Conservation (phyloP, 2,888 invertebrate genomes). For the Leptinotarsa rubiginosa region DNA sequence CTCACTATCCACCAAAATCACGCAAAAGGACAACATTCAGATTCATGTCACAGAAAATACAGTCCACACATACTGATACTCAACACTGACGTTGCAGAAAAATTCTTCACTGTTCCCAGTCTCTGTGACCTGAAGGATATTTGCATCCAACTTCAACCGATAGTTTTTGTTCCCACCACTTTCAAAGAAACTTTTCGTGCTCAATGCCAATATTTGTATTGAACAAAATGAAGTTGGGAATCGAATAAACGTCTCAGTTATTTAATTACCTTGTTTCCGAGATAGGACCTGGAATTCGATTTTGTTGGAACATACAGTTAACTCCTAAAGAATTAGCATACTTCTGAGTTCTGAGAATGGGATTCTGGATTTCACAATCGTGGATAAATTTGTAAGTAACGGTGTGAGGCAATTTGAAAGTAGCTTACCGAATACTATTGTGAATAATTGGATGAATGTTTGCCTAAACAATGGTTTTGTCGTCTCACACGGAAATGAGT, state of each 20-base stretch:
- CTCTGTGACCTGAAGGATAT: too few relatives aligned
- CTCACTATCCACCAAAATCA: too few relatives aligned
- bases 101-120: too few relatives aligned
- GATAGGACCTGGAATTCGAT: neutral
- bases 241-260: slow-evolving; percentile 6
- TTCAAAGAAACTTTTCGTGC: neutral
- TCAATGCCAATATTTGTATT: slow-evolving; percentile 13
- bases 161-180: neutral
- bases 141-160: neutral
- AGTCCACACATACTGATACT: too few relatives aligned
- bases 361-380: neutral
- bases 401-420: too few relatives aligned
- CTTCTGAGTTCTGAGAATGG: neutral
- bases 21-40: too few relatives aligned
- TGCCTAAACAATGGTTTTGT: too few relatives aligned
- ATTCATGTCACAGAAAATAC: too few relatives aligned
- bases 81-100: too few relatives aligned
- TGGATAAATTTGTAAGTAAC: neutral
- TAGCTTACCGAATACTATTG: too few relatives aligned
- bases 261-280: neutral
- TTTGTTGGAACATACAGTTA: neutral
- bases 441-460: too few relatives aligned
- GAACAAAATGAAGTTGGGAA: neutral
- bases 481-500: too few relatives aligned
- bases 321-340: neutral